These are phyloP conservation scores for Geotrypetes seraphini DNA, from an alignment of 2,797 vertebrate genomes.

Conservation along the genomic window DNA sequence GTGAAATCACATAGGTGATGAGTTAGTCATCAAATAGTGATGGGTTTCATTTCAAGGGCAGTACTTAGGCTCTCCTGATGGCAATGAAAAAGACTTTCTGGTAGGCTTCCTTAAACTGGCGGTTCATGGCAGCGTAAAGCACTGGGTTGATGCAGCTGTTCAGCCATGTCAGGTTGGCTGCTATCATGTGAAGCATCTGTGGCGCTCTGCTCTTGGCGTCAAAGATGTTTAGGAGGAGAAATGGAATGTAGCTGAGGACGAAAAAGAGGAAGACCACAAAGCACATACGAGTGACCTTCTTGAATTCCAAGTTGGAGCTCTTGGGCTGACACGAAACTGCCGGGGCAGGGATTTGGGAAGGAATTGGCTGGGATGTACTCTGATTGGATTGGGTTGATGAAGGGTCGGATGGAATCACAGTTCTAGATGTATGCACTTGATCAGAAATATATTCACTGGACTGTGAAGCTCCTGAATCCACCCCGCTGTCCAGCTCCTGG, in stretches of 20 bases:
- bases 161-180: slow-evolving; percentile 80
- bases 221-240: slow-evolving; percentile 67
- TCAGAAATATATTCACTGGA: slow-evolving; percentile 18
- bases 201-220: slow-evolving; percentile 58
- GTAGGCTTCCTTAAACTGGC: slow-evolving; percentile 73
- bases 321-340: slow-evolving; percentile 14
- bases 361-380: slow-evolving; percentile 17
- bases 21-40: too few relatives aligned
- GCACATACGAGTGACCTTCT: slow-evolving; percentile 75
- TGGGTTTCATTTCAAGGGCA: too few relatives aligned
- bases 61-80: too few relatives aligned
- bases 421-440: neutral
- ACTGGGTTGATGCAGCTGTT: slow-evolving; percentile 81
- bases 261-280: slow-evolving; percentile 78
- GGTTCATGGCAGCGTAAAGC: slow-evolving; percentile 78
- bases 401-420: too few relatives aligned
- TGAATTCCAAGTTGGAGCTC: slow-evolving; percentile 59
- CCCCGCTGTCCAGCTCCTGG: slow-evolving; percentile 37
- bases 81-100: slow-evolving; percentile 43
- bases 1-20: too few relatives aligned
- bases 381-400: too few relatives aligned
- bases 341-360: slow-evolving; percentile 4
- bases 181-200: slow-evolving; percentile 68
- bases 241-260: slow-evolving; percentile 67
- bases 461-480: slow-evolving; percentile 34